Base-by-base conservation (phyloP, 2,888 invertebrate species). In the Asteroscopus sphinx region DNA sequence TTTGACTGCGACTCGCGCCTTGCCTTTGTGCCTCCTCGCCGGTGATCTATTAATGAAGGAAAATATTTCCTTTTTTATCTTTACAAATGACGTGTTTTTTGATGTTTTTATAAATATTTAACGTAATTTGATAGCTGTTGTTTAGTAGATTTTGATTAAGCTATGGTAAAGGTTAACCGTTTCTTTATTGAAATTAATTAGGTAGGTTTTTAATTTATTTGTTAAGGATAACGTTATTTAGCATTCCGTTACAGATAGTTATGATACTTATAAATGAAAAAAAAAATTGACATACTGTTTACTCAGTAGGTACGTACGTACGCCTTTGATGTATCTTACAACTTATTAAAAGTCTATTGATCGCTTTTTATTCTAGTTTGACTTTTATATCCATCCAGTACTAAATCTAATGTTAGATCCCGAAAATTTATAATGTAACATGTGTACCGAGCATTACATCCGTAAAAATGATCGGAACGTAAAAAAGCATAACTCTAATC, bases 41-140 rank as follows among this genome's bases (percentile, higher is more conserved):
- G 88, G 91, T 92, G 88, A 92, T 93, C 92, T 92, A 91, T 92
- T 91, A 90, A 93, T 91, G 87, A 92, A 88, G 86, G 87, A 88
- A 90, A 86, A 85, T 84, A 83, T 85, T 85, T 79, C 78, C 79
- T 76, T 79, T 77, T 77, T 76, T 77, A 72, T 75, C 67, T 73
- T 72, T 63, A 74, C 65, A 75, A 77, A 68, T 72, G 61, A 66
- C 63, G 65, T 53, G 62, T 37, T 59, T 63, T 65, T 59, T 65
- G 42, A 61, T 68, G 60, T 61, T 70, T 76, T 72, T 66, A 60
- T 72, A 69, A 75, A 68, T 72, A 62, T 77, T 72, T 62, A 42
- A 58, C 53, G 65, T 75, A 68, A 72, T 78, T 69, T 75, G 69
- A 73, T 75, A 74, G 61, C 64, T 52, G 46, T 54, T 68, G 68